Percentiles rank a stretch among this genome's conserved stretches.
These are phyloP conservation scores for Clepsis dumicolana DNA, from an alignment of 2,888 invertebrate genomes.

Conservation along the genomic window DNA sequence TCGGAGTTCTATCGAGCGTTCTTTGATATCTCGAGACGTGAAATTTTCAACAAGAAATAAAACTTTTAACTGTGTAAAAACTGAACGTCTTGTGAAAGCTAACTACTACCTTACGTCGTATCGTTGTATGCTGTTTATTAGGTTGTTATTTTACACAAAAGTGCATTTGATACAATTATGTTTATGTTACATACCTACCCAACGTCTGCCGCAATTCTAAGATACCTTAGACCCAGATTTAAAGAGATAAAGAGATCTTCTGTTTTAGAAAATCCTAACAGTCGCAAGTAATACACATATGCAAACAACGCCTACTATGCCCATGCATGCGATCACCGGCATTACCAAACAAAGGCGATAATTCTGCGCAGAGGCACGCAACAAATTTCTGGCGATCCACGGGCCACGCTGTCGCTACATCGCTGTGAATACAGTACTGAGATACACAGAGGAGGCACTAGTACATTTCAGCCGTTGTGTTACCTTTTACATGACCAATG, in stretches of 20 bases:
- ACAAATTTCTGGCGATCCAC: conserved; percentile 54
- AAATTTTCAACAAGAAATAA: conserved; percentile 23
- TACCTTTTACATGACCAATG: too few relatives aligned
- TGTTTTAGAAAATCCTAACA: too few relatives aligned
- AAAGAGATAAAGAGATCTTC: too few relatives aligned
- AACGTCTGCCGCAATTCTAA: too few relatives aligned
- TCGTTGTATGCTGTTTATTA: too few relatives aligned
- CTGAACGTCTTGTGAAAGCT: neutral
- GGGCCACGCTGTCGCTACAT: conserved; percentile 28
- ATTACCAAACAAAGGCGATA: conserved; percentile 57
- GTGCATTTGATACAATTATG: too few relatives aligned
- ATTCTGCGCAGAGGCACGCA: conserved; percentile 56
- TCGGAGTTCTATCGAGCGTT: conserved; percentile 55
- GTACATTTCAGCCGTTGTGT: too few relatives aligned
- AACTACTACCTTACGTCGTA: neutral
- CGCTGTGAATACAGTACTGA: conserved; percentile 13
- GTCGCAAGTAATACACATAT: too few relatives aligned
- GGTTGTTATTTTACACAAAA: too few relatives aligned
- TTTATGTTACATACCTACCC: too few relatives aligned
- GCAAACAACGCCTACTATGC: neutral
- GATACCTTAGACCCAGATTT: too few relatives aligned
- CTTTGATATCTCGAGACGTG: conserved; percentile 53
- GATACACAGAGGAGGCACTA: conserved; percentile 5
- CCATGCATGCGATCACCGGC: conserved; percentile 22
- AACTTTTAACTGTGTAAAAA: conserved; percentile 16